phyloP scores from a whole-genome alignment of 2,113 vertebrate species.

The Serranochromis macrocephalus region DNA sequence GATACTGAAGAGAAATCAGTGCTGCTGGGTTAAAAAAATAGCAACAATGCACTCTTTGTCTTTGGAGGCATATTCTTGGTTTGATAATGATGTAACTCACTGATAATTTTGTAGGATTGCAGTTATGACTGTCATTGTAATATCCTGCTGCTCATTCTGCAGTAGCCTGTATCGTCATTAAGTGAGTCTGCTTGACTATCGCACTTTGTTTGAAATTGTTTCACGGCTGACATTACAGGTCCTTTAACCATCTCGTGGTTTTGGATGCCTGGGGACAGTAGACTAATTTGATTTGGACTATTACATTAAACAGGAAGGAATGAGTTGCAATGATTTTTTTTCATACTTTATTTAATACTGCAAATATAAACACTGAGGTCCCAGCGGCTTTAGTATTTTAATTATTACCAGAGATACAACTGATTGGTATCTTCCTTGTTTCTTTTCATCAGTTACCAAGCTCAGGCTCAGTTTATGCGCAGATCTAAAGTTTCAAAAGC shows the following conservation, averaged over 20 bases:
- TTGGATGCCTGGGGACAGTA: neutral
- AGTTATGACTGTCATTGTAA: neutral
- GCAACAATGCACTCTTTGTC: neutral
- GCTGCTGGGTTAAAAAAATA: neutral
- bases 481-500: neutral
- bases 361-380: neutral
- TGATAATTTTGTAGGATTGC: neutral
- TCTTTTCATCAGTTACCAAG: fast-evolving
- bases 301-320: neutral
- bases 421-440: neutral
- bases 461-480: neutral
- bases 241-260: neutral
- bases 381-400: neutral
- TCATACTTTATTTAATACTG: neutral
- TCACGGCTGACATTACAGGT: neutral
- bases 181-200: neutral
- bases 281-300: neutral
- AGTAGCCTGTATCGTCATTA: neutral
- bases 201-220: neutral
- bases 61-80: neutral
- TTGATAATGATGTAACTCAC: neutral
- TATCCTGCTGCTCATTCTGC: neutral
- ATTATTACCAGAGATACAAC: neutral
- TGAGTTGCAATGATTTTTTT: fast-evolving
- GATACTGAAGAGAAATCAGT: neutral